Evolutionary conservation across 1,140 invertebrate genomes (phyloP).

Genomic region (Mamestra configurata): DNA sequence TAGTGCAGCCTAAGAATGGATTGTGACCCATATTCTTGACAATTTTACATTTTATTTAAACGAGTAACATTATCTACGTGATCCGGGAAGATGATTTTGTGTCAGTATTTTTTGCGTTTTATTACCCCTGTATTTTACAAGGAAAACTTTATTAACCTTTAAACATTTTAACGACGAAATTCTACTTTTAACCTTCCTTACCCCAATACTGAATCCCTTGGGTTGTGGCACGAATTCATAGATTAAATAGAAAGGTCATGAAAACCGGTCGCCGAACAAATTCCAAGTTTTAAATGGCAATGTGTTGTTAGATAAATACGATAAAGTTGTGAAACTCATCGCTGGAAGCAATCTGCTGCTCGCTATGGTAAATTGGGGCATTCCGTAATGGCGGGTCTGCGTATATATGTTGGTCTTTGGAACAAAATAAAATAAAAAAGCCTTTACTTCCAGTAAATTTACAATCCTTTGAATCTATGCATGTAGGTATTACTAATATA

Average conservation of each 20-base stretch:
- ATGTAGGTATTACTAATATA: too few relatives aligned
- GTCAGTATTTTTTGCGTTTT: too few relatives aligned
- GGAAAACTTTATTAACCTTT: neutral
- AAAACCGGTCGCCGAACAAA: neutral
- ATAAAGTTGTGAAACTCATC: conserved; percentile 13
- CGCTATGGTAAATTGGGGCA: conserved; percentile 4
- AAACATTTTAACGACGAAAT: neutral
- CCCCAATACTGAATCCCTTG: neutral
- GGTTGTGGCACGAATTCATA: neutral
- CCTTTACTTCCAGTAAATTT: too few relatives aligned
- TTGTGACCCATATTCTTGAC: too few relatives aligned
- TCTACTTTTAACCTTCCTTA: neutral
- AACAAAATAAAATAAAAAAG: neutral
- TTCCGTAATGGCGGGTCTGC: neutral
- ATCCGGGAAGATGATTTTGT: too few relatives aligned
- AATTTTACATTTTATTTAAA: too few relatives aligned
- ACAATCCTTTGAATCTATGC: too few relatives aligned
- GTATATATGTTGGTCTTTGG: conserved; percentile 12
- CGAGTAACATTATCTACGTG: too few relatives aligned
- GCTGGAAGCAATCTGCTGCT: neutral
- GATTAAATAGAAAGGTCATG: neutral
- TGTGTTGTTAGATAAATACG: conserved; percentile 23
- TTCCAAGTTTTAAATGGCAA: conserved; percentile 32
- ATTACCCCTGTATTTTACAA: neutral
- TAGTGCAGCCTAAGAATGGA: too few relatives aligned